These are phyloP conservation scores for Hippopotamyrus pictus DNA, from an alignment of 2,797 vertebrate species.

Conservation along the genomic window DNA sequence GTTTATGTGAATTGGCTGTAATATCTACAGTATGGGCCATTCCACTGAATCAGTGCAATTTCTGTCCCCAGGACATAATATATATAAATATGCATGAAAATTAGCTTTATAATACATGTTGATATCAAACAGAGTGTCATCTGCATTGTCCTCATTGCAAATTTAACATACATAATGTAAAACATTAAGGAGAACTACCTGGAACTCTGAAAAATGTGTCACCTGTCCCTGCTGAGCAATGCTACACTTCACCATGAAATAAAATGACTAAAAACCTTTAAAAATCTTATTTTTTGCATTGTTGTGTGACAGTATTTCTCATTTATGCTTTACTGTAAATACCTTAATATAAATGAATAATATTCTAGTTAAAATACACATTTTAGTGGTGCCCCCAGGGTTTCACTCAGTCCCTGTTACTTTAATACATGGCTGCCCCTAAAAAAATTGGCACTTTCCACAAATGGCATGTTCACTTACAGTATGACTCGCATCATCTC, in stretches of 20 bases:
- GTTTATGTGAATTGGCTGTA: background rate
- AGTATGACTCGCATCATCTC: background rate
- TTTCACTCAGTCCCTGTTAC: background rate
- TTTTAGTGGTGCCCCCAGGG: background rate
- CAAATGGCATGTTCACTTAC: background rate
- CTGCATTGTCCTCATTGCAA: background rate
- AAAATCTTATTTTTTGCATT: background rate
- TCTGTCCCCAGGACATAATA: background rate
- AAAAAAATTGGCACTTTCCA: background rate
- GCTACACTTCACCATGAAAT: background rate
- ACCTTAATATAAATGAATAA: background rate
- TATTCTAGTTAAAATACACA: background rate
- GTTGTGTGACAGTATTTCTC: background rate
- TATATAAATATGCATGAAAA: background rate
- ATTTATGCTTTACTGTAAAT: background rate
- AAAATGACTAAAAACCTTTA: background rate
- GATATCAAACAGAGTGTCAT: background rate
- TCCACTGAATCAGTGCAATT: background rate
- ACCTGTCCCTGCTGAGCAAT: background rate
- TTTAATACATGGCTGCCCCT: background rate
- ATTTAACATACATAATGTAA: background rate
- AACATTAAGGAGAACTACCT: background rate
- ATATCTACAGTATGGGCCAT: background rate
- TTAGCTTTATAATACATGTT: background rate
- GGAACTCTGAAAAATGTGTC: background rate